Conservation (phyloP, 2,888 invertebrate species). For the Apodemia mormo region DNA sequence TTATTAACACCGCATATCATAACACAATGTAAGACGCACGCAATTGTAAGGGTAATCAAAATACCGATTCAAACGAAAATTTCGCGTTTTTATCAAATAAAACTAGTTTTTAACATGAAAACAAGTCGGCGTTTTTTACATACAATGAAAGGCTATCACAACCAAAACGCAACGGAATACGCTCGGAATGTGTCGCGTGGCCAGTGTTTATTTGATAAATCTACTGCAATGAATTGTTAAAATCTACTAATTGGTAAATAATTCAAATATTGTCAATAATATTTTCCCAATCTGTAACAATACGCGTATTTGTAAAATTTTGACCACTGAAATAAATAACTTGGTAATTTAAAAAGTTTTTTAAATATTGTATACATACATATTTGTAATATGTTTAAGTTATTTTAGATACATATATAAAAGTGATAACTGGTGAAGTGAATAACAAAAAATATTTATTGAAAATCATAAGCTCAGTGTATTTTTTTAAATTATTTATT, state of each 20-base stretch:
- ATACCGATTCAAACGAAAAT: constrained; percentile 3
- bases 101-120: constrained; percentile 45
- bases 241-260: neutral
- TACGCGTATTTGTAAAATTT: too few species aligned
- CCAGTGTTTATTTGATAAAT: neutral
- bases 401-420: too few species aligned
- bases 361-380: too few species aligned
- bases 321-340: too few species aligned
- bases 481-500: too few species aligned
- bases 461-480: too few species aligned
- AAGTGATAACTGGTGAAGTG: too few species aligned
- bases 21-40: constrained; percentile 10
- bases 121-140: constrained; percentile 43
- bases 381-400: too few species aligned
- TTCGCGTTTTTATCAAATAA: constrained; percentile 29
- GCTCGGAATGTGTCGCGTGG: constrained; percentile 8
- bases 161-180: constrained; percentile 11
- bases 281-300: neutral
- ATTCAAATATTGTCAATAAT: neutral
- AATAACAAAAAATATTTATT: too few species aligned
- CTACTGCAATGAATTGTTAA: neutral
- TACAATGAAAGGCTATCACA: constrained; percentile 12
- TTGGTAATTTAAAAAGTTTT: too few species aligned
- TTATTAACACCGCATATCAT: constrained; percentile 4
- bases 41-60: constrained; percentile 1